phyloP scores from a whole-genome alignment of 2,888 invertebrate genomes.

The Oegoconia quadripuncta region DNA sequence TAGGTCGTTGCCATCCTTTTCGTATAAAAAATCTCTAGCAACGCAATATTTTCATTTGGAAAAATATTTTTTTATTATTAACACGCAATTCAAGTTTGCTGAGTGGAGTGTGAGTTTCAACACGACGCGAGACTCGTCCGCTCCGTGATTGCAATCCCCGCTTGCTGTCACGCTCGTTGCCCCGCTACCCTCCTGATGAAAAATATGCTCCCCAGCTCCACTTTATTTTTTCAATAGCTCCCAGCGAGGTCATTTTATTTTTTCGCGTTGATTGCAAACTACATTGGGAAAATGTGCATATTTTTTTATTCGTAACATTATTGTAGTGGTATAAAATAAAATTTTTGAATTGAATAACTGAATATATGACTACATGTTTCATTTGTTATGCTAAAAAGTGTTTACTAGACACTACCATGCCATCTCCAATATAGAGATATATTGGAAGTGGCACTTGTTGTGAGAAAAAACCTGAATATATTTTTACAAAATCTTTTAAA shows the following conservation, averaged over 20 bases:
- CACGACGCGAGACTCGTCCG: conserved; percentile 16
- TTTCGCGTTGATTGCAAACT: conserved; percentile 13
- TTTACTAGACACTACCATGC: no score
- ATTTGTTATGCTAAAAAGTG: no score
- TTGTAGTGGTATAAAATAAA: no score
- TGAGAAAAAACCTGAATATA: no score
- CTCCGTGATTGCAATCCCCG: conserved; percentile 46
- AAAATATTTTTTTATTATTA: not conserved
- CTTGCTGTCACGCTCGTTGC: conserved; percentile 33
- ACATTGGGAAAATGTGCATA: conserved; percentile 1
- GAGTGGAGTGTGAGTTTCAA: conserved; percentile 29
- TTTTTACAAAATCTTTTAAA: no score
- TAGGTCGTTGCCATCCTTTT: no score
- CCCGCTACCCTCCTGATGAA: conserved; percentile 43
- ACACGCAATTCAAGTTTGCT: not conserved
- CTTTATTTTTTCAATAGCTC: conserved; percentile 29
- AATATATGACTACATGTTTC: no score
- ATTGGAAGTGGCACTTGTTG: no score
- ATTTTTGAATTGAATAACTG: no score
- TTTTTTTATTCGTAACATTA: not conserved
- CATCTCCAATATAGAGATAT: no score
- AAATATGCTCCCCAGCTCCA: conserved; percentile 29
- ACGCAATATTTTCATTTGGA: not conserved
- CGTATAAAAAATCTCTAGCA: no score
- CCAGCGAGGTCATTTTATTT: conserved; percentile 29